Evolutionary conservation across 2,888 invertebrate genomes (phyloP).

Genomic region (Mimas tiliae): DNA sequence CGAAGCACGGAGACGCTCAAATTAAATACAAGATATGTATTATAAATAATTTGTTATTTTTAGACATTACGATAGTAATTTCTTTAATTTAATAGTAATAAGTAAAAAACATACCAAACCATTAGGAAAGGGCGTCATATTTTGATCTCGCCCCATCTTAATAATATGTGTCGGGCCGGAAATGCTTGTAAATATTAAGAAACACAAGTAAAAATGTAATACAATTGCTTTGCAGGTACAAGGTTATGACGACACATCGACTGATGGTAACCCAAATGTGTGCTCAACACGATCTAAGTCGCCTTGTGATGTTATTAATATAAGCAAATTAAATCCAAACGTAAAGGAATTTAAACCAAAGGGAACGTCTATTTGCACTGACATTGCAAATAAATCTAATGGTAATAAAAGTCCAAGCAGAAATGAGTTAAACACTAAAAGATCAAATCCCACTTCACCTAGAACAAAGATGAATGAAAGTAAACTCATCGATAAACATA

Average conservation of each 20-base stretch:
- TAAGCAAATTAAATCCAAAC: constrained; percentile 62
- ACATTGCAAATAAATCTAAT: constrained; percentile 2
- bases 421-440: background rate
- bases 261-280: constrained; percentile 5
- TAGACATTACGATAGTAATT: too few relatives aligned
- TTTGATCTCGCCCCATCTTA: background rate
- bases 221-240: constrained; percentile 39
- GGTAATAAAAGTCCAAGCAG: background rate
- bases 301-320: constrained; percentile 31
- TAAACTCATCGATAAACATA: background rate
- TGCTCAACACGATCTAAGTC: constrained; percentile 1
- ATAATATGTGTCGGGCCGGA: too few relatives aligned
- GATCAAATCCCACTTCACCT: background rate
- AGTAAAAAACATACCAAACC: too few relatives aligned
- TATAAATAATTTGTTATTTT: too few relatives aligned
- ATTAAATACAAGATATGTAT: too few relatives aligned
- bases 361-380: constrained; percentile 23
- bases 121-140: too few relatives aligned
- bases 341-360: constrained; percentile 60
- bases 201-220: background rate
- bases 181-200: background rate
- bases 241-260: constrained; percentile 31
- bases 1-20: too few relatives aligned
- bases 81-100: too few relatives aligned
- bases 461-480: background rate